Base-by-base conservation (phyloP, 2,888 invertebrate genomes). In the Meganola albula region DNA sequence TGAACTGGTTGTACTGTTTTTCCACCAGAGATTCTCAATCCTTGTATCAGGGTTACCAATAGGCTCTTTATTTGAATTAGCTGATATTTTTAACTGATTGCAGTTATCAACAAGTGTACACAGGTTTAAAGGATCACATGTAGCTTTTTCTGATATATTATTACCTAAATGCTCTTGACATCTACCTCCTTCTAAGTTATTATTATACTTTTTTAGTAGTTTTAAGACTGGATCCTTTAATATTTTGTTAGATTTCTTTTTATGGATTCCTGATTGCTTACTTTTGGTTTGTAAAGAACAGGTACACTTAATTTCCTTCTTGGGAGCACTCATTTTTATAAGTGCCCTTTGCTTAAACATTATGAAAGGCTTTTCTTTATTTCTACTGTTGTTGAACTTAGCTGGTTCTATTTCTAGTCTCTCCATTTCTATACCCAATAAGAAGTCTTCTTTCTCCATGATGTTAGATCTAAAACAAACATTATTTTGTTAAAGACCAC, bases 161-260 rank as follows among this genome's bases (percentile, higher is more conserved):
- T 60, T 63, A 38, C 42, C 58, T 37, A 37, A 39, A 21, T 41
- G 34, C 27, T 55, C 37, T 40, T 48, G 45, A 38, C 51, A 38
- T 21, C 60, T 58, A 29, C 53, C 56, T 34, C 45, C 49, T 18
- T 57, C 40, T 24, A 42, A 41, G 36, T 50, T 53, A 40, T 45
- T 61, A 24, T 47, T 46, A 44, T 47, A 50, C 37, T 48, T 63
- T 43, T 73, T 73, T 29, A 89, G 60, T 44, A 88, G 71, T 58
- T 87, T 88, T 42, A 90, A 63, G 27, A 88, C 74, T 18, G 90
- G 89, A 49, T 90, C 88, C 46, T 84, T 88, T 16, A 90, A 60
- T 38, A 90, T 65, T 67, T 84, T 88, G 44, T 67, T 76, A 35
- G 58, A 65, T 58, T 75, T 82, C 49, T 73, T 79, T 68, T 85